phyloP scores from a whole-genome alignment of 2,113 vertebrate genomes.

The Amia ocellicauda region DNA sequence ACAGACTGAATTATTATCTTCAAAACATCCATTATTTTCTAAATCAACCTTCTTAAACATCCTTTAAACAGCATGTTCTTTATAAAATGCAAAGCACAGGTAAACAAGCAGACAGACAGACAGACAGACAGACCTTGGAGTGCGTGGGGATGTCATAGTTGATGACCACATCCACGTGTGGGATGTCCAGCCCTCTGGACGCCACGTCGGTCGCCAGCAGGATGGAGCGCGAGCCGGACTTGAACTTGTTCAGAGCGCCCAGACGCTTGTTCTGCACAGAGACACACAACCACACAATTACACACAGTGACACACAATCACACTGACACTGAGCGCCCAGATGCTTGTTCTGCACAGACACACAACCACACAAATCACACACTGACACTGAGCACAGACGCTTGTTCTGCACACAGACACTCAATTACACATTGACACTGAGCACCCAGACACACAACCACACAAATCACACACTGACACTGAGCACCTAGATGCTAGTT shows the following conservation, averaged over 20 bases:
- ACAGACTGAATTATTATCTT: too few species aligned
- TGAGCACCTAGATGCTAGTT: constrained; percentile 82
- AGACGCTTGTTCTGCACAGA: constrained; percentile 82
- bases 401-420: too few species aligned
- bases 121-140: constrained; percentile 77
- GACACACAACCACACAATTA: too few species aligned
- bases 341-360: constrained; percentile 77
- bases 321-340: constrained; percentile 64
- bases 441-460: constrained; percentile 73
- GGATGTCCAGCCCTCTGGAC: constrained; percentile 92
- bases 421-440: constrained; percentile 7
- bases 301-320: too few species aligned
- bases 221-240: constrained; percentile 90
- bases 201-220: constrained; percentile 95
- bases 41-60: too few species aligned
- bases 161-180: constrained; percentile 95
- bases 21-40: too few species aligned
- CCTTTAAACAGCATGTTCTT: too few species aligned
- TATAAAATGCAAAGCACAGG: too few species aligned
- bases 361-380: too few species aligned
- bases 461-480: background rate
- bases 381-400: constrained; percentile 62
- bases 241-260: constrained; percentile 94
- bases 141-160: constrained; percentile 98
- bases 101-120: background rate